phyloP scores from a whole-genome alignment of 2,797 vertebrate species.

The Tragopan temminckii region DNA sequence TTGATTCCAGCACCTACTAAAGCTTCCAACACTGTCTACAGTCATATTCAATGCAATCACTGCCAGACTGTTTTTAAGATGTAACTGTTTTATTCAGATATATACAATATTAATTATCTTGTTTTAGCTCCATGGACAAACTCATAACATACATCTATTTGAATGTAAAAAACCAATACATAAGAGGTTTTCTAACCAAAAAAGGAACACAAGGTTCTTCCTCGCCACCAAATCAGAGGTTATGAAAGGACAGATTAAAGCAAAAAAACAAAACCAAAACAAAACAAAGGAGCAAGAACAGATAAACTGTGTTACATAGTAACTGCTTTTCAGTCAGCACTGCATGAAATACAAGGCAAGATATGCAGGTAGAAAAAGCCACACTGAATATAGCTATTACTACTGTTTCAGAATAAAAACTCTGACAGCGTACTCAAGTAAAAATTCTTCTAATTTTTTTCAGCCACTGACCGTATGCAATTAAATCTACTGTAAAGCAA shows the following conservation, averaged over 20 bases:
- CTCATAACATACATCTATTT: neutral
- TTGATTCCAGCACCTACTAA: neutral
- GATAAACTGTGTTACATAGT: neutral
- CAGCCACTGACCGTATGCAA: neutral
- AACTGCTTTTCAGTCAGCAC: neutral
- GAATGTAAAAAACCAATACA: neutral
- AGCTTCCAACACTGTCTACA: neutral
- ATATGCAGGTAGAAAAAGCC: neutral
- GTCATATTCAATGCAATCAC: neutral
- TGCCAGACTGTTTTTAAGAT: neutral
- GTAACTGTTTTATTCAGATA: neutral
- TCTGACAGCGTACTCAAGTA: neutral
- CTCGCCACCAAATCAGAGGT: neutral
- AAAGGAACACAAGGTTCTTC: neutral
- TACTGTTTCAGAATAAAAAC: neutral
- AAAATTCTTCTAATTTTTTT: neutral
- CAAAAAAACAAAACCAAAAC: neutral
- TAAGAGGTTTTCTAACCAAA: neutral
- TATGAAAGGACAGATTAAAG: neutral
- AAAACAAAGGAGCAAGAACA: neutral
- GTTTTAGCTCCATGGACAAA: neutral
- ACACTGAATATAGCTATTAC: neutral
- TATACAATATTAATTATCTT: neutral
- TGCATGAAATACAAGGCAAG: neutral
- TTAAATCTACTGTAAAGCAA: neutral